Base-by-base conservation (phyloP, 1,140 invertebrate species). In the Samia ricini region DNA sequence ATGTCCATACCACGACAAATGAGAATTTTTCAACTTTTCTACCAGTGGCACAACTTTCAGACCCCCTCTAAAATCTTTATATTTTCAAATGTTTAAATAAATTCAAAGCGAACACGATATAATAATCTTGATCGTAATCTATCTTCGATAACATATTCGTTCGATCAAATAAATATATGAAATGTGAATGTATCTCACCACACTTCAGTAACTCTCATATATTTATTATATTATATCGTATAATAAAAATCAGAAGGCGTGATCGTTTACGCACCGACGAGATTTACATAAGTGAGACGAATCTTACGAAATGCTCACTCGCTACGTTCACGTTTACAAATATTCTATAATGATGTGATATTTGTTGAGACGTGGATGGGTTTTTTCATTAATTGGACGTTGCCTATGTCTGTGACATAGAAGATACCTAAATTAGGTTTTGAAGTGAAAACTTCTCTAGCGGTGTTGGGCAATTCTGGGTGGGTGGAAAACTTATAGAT, bases 221-320 rank as follows among this genome's bases (percentile, higher is more conserved):
- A 68, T 50, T 63, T 61, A n/a, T n/a, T n/a, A n/a, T n/a, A n/a
- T n/a, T n/a, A 60, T 29, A 63, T 52, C 50, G 26, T 23, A 36
- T 61, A 64, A 66, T 69, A 69, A 69, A 69, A 69, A 69, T 69
- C 68, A 66, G 64, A 51, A 63, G 68, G 56, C 63, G 68, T 69
- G 64, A 69, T 66, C 54, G 56, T 64, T 55, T 48, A 61, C 68
- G 61, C 63, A 69, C 60, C 67, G 61, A 63, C 63, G 63, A 63
- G 60, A 69, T 69, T 66, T 69, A 66, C 68, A 69, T 69, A 69
- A 69, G 57, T 60, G 67, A 65, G 48, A 48, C 59, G 62, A 69
- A 62, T 61, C 55, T 64, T 59, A 60, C 33, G 51, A 59, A 63
- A 24, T 60, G 54, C 61, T 56, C 55, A 56, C 60, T 56, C n/a